A percentile compares a stretch with the other conserved stretches of the same genome.
phyloP scores from a whole-genome alignment of 2,888 invertebrate species.

The Aspidapion aeneum region DNA sequence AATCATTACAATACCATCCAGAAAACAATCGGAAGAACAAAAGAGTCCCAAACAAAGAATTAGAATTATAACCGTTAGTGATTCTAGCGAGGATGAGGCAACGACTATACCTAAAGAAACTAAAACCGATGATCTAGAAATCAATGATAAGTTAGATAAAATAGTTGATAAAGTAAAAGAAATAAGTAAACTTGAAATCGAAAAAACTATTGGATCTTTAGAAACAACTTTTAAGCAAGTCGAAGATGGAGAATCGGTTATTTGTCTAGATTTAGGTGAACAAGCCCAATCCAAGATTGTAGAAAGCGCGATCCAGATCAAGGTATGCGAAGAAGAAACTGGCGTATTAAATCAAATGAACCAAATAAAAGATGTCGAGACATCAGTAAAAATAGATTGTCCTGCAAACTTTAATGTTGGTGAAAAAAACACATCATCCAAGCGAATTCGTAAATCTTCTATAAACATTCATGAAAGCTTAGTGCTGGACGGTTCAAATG shows the following conservation, averaged over 20 bases:
- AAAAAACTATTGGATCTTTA: not conserved
- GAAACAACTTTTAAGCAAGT: too few relatives aligned
- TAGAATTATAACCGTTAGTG: conserved; percentile 24
- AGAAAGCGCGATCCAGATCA: not conserved
- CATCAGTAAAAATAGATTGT: not conserved
- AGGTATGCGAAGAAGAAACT: not conserved
- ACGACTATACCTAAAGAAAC: not conserved
- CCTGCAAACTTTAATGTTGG: not conserved
- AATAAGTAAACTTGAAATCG: not conserved
- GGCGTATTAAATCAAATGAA: not conserved
- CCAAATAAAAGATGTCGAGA: not conserved
- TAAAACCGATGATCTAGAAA: not conserved
- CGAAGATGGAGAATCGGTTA: not conserved
- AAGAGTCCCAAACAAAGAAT: conserved; percentile 22
- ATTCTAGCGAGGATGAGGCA: conserved; percentile 17
- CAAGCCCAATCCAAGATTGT: not conserved
- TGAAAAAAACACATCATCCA: not conserved
- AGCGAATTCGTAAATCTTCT: conserved; percentile 32
- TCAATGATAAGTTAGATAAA: too few relatives aligned
- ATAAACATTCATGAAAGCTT: conserved; percentile 41
- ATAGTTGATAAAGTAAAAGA: not conserved
- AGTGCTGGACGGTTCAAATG: conserved; percentile 33
- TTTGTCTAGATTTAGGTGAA: not conserved
- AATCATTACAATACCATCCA: conserved; percentile 24
- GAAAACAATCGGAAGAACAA: conserved; percentile 11